Percentiles rank a stretch among this genome's conserved stretches.
Evolutionary conservation across 2,888 invertebrate species (phyloP).

Genomic region (Temnothorax ravouxi): DNA sequence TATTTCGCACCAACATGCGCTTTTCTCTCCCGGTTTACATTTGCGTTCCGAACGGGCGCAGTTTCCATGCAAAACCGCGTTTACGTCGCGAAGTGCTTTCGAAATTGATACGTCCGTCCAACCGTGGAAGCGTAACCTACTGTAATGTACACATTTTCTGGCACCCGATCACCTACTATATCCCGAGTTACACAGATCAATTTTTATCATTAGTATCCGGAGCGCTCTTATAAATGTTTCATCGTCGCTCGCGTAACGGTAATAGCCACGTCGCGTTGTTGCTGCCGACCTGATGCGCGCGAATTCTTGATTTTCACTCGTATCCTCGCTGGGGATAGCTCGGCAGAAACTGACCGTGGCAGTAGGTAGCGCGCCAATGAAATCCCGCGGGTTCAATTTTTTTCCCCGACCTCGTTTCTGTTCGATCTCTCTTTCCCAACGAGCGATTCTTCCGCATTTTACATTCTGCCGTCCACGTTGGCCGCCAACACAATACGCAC

Average conservation of each 20-base stretch:
- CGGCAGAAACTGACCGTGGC: constrained; percentile 70
- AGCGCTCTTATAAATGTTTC: constrained; percentile 39
- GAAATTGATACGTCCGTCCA: constrained; percentile 44
- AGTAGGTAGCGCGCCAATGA: constrained; percentile 69
- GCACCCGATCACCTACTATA: constrained; percentile 19
- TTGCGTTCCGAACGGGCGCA: constrained; percentile 16
- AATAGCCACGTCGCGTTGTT: constrained; percentile 2
- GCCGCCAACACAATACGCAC: constrained; percentile 67
- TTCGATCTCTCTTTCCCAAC: constrained; percentile 72
- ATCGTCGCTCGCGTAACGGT: constrained; percentile 15
- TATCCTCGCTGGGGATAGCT: constrained; percentile 60
- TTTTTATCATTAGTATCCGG: constrained; percentile 48
- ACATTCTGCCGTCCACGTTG: constrained; percentile 66
- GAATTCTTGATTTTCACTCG: constrained; percentile 63
- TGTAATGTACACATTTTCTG: constrained; percentile 28
- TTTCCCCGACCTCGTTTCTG: constrained; percentile 70
- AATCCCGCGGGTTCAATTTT: constrained; percentile 75
- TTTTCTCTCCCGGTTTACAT: constrained; percentile 17
- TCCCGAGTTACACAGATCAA: constrained; percentile 20
- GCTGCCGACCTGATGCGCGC: background rate
- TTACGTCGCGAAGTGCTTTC: constrained; percentile 41
- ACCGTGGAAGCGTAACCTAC: constrained; percentile 2
- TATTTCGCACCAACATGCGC: constrained; percentile 27
- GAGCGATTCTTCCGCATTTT: constrained; percentile 74
- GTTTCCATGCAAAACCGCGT: constrained; percentile 6